These are phyloP conservation scores for Drosophila longiperda DNA, from an alignment of 2,888 invertebrate species.

Conservation along the genomic window DNA sequence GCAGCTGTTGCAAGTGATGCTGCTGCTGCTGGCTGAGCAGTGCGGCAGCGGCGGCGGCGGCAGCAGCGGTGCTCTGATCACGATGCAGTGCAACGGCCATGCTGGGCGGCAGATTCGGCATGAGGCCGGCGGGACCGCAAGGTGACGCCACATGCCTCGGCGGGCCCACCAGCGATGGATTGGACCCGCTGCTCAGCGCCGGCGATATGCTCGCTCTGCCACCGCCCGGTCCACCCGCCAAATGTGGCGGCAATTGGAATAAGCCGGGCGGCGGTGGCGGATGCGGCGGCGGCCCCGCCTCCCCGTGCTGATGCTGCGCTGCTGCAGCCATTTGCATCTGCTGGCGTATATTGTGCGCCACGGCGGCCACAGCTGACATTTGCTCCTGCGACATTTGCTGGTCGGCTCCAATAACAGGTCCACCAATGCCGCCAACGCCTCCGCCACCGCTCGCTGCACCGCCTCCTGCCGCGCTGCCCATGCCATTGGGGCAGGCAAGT, in stretches of 20 bases:
- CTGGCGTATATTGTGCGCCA: conserved; percentile 93
- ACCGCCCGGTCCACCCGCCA: conserved; percentile 80
- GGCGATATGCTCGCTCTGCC: conserved; percentile 84
- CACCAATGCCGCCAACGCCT: conserved; percentile 27
- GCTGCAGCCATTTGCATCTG: conserved; percentile 91
- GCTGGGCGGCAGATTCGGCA: conserved; percentile 81
- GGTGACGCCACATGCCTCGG: conserved; percentile 80
- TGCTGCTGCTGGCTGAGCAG: conserved; percentile 77
- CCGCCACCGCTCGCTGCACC: conserved; percentile 1
- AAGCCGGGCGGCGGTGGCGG: conserved; percentile 83
- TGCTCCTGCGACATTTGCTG: conserved; percentile 88
- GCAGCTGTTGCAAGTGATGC: conserved; percentile 76
- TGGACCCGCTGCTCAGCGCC: conserved; percentile 84
- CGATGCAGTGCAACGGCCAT: conserved; percentile 82
- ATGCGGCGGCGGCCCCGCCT: conserved; percentile 70
- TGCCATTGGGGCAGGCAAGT: conserved; percentile 72
- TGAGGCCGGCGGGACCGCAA: conserved; percentile 77
- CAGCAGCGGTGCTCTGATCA: conserved; percentile 73
- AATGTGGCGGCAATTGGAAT: conserved; percentile 82
- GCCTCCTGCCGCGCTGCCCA: conserved; percentile 50
- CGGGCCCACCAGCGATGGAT: conserved; percentile 71
- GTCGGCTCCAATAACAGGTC: conserved; percentile 83
- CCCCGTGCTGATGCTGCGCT: conserved; percentile 83
- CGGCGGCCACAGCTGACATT: conserved; percentile 93
- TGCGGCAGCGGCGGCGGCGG: conserved; percentile 62